A percentile compares a stretch with the other conserved stretches of the same genome.
Evolutionary conservation across 2,888 invertebrate genomes (phyloP).

Genomic region (Acanthosepion pharaonis): DNA sequence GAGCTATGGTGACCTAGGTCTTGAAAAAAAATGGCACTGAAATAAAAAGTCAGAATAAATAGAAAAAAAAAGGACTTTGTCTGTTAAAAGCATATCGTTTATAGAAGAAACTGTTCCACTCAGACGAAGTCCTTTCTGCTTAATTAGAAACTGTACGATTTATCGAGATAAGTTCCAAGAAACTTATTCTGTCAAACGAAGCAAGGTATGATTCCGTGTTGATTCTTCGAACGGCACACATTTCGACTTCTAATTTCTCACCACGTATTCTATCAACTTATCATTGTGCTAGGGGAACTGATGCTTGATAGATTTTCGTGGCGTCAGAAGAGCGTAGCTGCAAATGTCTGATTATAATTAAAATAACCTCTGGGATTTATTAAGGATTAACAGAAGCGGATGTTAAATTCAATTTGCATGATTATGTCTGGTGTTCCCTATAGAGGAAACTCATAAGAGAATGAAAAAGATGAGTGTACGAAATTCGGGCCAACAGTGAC

Average conservation of each 20-base stretch:
- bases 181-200: background rate
- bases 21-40: no score
- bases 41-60: no score
- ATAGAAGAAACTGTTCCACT: background rate
- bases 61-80: no score
- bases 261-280: background rate
- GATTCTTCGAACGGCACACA: background rate
- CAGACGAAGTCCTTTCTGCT: background rate
- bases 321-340: background rate
- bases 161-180: background rate
- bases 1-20: no score
- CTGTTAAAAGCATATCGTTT: background rate
- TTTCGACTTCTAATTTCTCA: background rate
- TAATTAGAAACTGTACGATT: background rate
- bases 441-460: background rate
- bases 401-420: conserved; percentile 33
- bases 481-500: conserved; percentile 15
- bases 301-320: background rate
- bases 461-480: background rate
- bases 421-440: background rate
- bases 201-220: background rate
- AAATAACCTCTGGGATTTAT: conserved; percentile 33
- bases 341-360: background rate
- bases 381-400: background rate
- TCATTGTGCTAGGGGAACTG: conserved; percentile 7